Evolutionary conservation across 2,888 invertebrate species (phyloP), one percentile per base, ranked within the genome.

Genomic region (Eurytoma californica): DNA sequence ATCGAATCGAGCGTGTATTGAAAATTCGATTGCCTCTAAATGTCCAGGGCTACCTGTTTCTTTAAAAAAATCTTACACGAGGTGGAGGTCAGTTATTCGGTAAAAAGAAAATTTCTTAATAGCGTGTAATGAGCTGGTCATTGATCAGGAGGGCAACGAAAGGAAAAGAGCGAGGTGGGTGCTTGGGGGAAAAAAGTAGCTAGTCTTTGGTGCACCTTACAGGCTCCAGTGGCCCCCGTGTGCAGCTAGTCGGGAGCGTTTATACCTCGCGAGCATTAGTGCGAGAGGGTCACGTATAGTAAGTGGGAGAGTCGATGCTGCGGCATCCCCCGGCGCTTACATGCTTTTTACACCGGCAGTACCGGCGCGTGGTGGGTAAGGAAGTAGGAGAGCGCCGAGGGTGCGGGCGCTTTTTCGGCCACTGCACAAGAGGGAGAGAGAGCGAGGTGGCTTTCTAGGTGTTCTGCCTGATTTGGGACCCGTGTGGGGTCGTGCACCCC

Each of bases 271-370:
- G 61, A 75, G 61, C 30, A 60, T 57, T 72, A 67, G 24, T 30
- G 49, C 51, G 57, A 66, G 68, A 63, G 73, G 78, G 73, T 77
- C 67, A 28, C 18, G 68, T 49, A 12, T 55, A 39, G 65, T 51
- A 78, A 78, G 73, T 78, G 78, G 78, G 72, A 73, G 78, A 78
- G 53, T 55, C 79, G 70, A 70, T 74, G 79, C 57, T 66, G n/a
- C 66, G 79, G 79, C 75, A 80, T 80, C 72, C 79, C 75, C 67
- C 30, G 72, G 79, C 72, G 79, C 61, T 65, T 61, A 60, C 79
- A 65, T 18, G 73, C 79, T 76, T 70, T 72, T 77, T 72, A 73
- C 72, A 63, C 72, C 63, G 67, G 58, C 16, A 24, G 24, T 24
- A 24, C 3, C 30, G 39, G 39, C 39, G 13, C 5, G 39, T 47